Evolutionary conservation across 2,888 invertebrate species (phyloP).

Genomic region (Sicus ferrugineus): DNA sequence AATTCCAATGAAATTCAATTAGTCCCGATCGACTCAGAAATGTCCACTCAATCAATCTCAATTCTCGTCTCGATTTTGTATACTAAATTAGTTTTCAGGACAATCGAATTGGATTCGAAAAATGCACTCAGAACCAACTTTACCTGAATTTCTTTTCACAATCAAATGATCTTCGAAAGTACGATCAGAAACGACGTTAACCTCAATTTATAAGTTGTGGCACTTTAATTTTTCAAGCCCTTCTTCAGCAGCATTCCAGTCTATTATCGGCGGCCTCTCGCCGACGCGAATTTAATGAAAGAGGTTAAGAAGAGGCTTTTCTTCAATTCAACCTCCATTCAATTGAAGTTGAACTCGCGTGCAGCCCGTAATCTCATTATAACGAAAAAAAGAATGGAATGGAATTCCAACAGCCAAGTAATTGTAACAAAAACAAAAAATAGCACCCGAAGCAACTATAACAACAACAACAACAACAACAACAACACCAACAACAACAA

Average conservation of each 20-base stretch:
- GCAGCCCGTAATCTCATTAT: not conserved
- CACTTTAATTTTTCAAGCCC: not conserved
- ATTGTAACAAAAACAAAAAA: not conserved
- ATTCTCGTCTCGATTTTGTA: too few species aligned
- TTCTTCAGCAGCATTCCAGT: not conserved
- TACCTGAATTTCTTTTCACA: too few species aligned
- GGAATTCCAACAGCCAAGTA: not conserved
- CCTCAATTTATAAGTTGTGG: too few species aligned
- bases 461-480: not conserved
- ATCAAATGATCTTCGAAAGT: too few species aligned
- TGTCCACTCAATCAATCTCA: too few species aligned
- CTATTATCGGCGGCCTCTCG: not conserved
- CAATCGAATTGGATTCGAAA: too few species aligned
- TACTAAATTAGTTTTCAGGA: too few species aligned
- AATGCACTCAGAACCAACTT: too few species aligned
- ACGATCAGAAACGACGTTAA: too few species aligned
- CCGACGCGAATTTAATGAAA: not conserved
- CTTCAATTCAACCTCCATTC: not conserved
- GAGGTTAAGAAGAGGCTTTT: not conserved
- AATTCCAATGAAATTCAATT: too few species aligned
- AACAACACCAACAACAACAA: not conserved
- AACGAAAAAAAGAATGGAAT: not conserved
- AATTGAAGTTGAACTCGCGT: not conserved
- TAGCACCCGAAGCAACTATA: constrained; percentile 16
- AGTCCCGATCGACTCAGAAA: too few species aligned